Evolutionary conservation across 2,888 invertebrate genomes (phyloP), one percentile per base, ranked within the genome.

Genomic region (Oscheius onirici): DNA sequence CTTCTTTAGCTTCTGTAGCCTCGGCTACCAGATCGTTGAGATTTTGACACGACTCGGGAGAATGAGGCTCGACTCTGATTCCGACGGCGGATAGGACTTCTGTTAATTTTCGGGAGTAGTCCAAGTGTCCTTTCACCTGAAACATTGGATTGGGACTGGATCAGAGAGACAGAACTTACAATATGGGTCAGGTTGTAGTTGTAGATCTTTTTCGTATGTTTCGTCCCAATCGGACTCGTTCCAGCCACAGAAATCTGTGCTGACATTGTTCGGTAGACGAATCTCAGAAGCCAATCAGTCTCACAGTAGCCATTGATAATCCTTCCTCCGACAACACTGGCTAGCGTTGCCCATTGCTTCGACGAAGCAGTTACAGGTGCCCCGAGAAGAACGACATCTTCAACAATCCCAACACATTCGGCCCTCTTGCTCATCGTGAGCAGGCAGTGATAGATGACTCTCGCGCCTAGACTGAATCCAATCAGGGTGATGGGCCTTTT

Each of bases 281-380:
- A 92, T 63, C 84, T 91, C 74, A 92, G 87, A 63, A 92, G 87
- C 92, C 92, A 92, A 85, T 92, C 92, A 41, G 90, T 89, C 41
- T 91, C 91, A 84, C 91, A 91, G 86, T 91, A 92, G 44, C 92
- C 92, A 87, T 92, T 92, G 75, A 92, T 90, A 74, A 92, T 89
- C 75, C 90, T 89, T 1, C 92, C 92, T 63, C 91, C 90, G 0
- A 92, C 91, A 17, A 92, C 90, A 71, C 88, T 88, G 34, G 82
- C 81, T 28, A 88, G 76, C 61, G 83, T 77, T 20, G 72, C 71
- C 92, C 92, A 92, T 65, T 91, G 89, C 65, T 88, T 88, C 15
- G 89, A 86, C 74, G 90, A 89, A 17, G 90, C 91, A 1, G 91
- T 89, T 51, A 91, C 91, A 6, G 92, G 92, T 1, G 92, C 91